A percentile compares a stretch with the other conserved stretches of the same genome.
Conservation (phyloP, 1,140 invertebrate genomes). For the Dinoponera quadriceps region DNA sequence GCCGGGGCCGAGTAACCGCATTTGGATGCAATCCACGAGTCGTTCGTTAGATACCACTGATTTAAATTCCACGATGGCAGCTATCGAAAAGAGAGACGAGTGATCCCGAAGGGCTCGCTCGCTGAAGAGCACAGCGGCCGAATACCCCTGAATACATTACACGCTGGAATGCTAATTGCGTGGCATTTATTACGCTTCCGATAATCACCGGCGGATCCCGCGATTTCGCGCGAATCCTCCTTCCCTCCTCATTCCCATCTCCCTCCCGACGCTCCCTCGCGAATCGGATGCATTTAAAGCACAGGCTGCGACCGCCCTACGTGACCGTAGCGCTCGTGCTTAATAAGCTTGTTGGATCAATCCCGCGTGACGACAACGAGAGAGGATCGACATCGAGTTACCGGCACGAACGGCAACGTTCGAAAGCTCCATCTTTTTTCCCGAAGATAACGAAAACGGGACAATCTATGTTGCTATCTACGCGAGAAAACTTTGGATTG, state of each 20-base stretch:
- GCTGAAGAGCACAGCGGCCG: constrained; percentile 39
- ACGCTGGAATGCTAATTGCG: constrained; percentile 61
- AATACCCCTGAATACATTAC: constrained; percentile 65
- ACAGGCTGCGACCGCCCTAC: neutral
- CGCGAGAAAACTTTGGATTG: no score
- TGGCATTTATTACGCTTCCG: constrained; percentile 52
- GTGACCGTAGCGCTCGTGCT: neutral
- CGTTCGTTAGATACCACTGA: constrained; percentile 59
- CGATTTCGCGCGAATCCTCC: neutral
- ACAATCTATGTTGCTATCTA: neutral
- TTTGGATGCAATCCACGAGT: constrained; percentile 60
- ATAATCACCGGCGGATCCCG: constrained; percentile 3
- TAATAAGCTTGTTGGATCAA: neutral
- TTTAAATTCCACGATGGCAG: constrained; percentile 60
- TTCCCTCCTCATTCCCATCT: no score
- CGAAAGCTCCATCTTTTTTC: neutral
- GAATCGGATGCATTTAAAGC: neutral
- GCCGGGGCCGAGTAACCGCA: constrained; percentile 11
- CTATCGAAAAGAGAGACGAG: constrained; percentile 61
- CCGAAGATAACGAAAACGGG: neutral
- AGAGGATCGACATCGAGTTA: neutral
- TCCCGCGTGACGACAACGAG: neutral
- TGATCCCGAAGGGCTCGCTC: constrained; percentile 36
- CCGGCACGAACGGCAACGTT: neutral
- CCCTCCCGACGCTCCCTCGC: neutral